phyloP scores from a whole-genome alignment of 2,888 invertebrate species.

The Nemoura dubitans region DNA sequence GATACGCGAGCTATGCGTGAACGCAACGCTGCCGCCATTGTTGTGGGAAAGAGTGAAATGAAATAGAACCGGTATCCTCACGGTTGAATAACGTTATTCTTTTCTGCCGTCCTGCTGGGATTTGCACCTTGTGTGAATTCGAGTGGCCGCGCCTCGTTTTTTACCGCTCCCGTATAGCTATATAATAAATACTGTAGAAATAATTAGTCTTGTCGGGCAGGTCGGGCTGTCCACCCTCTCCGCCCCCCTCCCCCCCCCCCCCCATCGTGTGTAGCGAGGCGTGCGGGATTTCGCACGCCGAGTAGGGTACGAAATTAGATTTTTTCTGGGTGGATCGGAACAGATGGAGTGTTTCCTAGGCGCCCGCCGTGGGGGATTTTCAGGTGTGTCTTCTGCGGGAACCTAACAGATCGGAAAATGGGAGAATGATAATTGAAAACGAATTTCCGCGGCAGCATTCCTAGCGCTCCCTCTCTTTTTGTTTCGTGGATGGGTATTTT shows the following conservation, averaged over 20 bases:
- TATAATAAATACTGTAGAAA: neutral
- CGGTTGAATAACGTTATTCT: neutral
- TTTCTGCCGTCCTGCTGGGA: neutral
- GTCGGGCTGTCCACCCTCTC: neutral
- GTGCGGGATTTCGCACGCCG: neutral
- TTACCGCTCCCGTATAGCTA: too few relatives aligned
- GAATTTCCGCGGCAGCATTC: neutral
- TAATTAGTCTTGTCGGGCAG: neutral
- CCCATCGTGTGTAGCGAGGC: too few relatives aligned
- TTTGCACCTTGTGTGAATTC: neutral
- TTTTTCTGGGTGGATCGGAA: neutral
- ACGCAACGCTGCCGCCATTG: neutral
- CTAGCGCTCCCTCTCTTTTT: neutral
- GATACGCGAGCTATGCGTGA: neutral
- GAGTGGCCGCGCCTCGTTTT: neutral
- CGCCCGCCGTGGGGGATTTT: neutral
- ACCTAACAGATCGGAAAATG: constrained; percentile 12
- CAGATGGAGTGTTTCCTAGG: constrained; percentile 2
- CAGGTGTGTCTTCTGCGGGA: neutral
- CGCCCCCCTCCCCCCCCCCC: neutral
- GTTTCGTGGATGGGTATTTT: neutral
- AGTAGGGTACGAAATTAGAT: neutral
- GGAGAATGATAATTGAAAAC: constrained; percentile 4
- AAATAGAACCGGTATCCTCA: neutral
- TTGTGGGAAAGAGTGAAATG: neutral